Evolutionary conservation across 2,888 invertebrate genomes (phyloP).

Genomic region (Euphydryas editha): DNA sequence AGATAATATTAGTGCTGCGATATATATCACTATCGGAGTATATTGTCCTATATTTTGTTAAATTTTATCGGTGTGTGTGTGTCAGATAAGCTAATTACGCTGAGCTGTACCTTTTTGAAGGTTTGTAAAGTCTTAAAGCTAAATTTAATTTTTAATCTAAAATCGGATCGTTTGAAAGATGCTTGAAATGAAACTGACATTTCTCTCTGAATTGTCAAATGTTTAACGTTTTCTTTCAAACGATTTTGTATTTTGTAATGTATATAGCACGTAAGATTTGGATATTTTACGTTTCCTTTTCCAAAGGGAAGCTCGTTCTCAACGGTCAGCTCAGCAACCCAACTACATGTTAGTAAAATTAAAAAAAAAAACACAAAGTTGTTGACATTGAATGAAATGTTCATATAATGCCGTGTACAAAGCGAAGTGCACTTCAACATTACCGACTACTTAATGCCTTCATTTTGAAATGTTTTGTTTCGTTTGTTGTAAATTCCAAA

Average conservation of each 20-base stretch:
- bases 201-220: not conserved
- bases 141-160: slow-evolving; percentile 14
- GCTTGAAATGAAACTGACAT: slow-evolving; percentile 13
- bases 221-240: slow-evolving; percentile 13
- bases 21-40: slow-evolving; percentile 74
- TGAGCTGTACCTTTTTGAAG: slow-evolving; percentile 53
- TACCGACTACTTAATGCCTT: slow-evolving; percentile 73
- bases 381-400: slow-evolving; percentile 73
- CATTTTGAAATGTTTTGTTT: slow-evolving; percentile 77
- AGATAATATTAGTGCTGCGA: slow-evolving; percentile 66
- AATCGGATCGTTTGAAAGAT: slow-evolving; percentile 20
- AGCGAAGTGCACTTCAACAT: slow-evolving; percentile 82
- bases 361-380: slow-evolving; percentile 58
- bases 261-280: slow-evolving; percentile 27
- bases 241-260: slow-evolving; percentile 19
- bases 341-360: slow-evolving; percentile 68
- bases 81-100: slow-evolving; percentile 70
- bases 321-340: slow-evolving; percentile 62
- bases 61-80: slow-evolving; percentile 77
- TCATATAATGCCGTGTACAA: slow-evolving; percentile 83
- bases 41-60: slow-evolving; percentile 82
- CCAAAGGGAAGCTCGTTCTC: slow-evolving; percentile 13
- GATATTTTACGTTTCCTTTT: slow-evolving; percentile 9
- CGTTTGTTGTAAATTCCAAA: slow-evolving; percentile 87
- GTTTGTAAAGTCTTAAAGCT: slow-evolving; percentile 15